A percentile compares a stretch with the other conserved stretches of the same genome.
phyloP scores from a whole-genome alignment of 2,797 vertebrate species.

The Alectoris magna region DNA sequence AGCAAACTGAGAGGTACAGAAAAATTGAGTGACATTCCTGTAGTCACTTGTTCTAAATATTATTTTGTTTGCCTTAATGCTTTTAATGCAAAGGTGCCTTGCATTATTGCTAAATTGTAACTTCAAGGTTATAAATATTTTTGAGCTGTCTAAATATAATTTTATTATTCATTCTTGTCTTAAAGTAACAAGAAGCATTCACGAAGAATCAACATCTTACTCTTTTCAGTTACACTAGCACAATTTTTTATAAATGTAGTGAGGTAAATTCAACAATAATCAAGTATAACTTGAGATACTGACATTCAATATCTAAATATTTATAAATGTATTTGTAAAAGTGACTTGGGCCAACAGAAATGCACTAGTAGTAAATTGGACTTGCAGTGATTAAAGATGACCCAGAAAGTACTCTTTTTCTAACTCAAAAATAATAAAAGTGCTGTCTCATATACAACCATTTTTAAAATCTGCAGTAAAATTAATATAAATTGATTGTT shows the following conservation, averaged over 20 bases:
- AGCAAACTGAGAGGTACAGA: neutral
- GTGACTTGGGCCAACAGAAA: neutral
- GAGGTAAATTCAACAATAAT: neutral
- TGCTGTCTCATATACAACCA: neutral
- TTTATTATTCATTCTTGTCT: neutral
- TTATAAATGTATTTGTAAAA: neutral
- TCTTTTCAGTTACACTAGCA: neutral
- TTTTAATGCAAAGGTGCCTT: neutral
- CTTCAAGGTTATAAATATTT: neutral
- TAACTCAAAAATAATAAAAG: constrained; percentile 28
- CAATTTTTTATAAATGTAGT: neutral
- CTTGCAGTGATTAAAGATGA: constrained; percentile 16
- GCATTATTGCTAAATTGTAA: neutral
- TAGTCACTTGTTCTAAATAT: neutral
- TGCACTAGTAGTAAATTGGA: neutral
- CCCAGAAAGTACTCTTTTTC: neutral
- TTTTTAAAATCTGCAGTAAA: constrained; percentile 43
- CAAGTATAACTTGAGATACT: neutral
- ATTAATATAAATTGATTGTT: constrained; percentile 70
- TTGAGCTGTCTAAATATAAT: neutral
- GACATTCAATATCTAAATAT: neutral
- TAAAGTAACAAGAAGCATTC: neutral
- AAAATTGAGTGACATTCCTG: neutral
- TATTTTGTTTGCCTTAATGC: neutral
- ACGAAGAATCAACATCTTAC: neutral